Percentiles rank a stretch among this genome's conserved stretches.
Conservation (phyloP, 2,113 vertebrate genomes). For the Galemys pyrenaicus region DNA sequence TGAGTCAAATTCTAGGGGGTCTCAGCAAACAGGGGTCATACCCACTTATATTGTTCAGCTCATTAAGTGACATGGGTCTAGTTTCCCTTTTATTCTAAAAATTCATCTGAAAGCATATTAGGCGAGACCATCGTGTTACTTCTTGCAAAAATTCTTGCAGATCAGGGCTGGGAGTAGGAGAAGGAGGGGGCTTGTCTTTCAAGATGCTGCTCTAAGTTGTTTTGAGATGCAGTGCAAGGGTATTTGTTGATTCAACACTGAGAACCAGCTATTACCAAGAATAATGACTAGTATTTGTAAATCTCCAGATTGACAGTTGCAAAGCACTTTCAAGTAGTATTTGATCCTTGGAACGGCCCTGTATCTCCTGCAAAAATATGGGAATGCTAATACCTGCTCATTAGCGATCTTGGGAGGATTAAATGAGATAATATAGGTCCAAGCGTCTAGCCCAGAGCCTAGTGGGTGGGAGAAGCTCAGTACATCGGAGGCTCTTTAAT, state of each 20-base stretch:
- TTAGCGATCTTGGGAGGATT: slow-evolving; percentile 59
- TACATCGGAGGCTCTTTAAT: not conserved
- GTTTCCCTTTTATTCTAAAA: slow-evolving; percentile 49
- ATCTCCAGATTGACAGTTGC: slow-evolving; percentile 65
- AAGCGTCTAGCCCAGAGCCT: slow-evolving; percentile 2
- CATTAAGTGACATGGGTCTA: not conserved
- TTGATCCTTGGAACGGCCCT: slow-evolving; percentile 47
- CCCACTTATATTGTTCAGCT: not conserved
- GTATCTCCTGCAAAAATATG: slow-evolving; percentile 27
- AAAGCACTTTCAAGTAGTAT: slow-evolving; percentile 63
- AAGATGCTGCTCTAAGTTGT: slow-evolving; percentile 29
- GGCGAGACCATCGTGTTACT: not conserved
- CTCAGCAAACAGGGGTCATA: not conserved
- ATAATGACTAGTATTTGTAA: slow-evolving; percentile 46
- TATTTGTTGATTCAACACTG: slow-evolving; percentile 47
- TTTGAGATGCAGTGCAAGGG: slow-evolving; percentile 19
- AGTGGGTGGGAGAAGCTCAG: not conserved
- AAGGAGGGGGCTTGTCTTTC: not conserved
- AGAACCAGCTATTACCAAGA: slow-evolving; percentile 38
- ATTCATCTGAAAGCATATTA: not conserved
- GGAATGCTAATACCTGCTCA: slow-evolving; percentile 36
- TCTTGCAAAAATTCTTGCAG: not conserved
- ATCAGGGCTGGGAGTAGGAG: not conserved
- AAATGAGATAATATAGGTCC: slow-evolving; percentile 59
- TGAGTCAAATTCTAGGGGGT: not conserved